These are phyloP conservation scores for Uropetala carovei DNA, from an alignment of 2,888 invertebrate genomes.

Conservation along the genomic window DNA sequence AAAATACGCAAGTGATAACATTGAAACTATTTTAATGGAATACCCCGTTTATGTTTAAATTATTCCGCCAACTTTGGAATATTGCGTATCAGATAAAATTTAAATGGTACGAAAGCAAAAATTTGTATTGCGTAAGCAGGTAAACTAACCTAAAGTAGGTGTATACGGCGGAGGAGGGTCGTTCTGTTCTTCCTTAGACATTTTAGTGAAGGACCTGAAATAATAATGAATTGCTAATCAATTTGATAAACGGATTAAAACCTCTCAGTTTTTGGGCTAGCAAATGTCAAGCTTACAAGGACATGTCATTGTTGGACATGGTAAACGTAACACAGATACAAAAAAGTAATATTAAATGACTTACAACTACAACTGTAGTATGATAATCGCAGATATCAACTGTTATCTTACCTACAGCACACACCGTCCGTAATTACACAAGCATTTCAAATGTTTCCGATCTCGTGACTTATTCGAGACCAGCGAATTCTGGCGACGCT, in stretches of 20 bases:
- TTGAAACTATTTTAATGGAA: too few species aligned
- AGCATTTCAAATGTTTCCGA: not conserved
- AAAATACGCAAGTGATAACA: too few species aligned
- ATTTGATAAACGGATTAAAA: not conserved
- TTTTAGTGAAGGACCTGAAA: not conserved
- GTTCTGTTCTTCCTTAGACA: conserved; percentile 36
- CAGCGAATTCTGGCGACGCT: not conserved
- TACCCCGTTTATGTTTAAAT: too few species aligned
- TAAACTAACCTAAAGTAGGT: conserved; percentile 20
- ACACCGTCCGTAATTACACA: not conserved
- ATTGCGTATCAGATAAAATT: too few species aligned
- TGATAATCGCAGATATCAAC: not conserved
- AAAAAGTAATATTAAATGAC: too few species aligned
- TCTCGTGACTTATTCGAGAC: not conserved
- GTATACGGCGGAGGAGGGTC: conserved; percentile 56
- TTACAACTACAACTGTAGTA: too few species aligned
- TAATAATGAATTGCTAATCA: too few species aligned
- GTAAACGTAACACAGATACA: too few species aligned
- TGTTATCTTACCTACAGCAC: not conserved
- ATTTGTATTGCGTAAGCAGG: not conserved
- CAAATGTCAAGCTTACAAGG: too few species aligned
- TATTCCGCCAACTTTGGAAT: too few species aligned
- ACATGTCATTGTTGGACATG: too few species aligned
- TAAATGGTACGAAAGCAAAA: not conserved
- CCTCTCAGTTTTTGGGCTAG: not conserved